Conservation (phyloP, 2,888 invertebrate species). For the Drosophila buzzatii region DNA sequence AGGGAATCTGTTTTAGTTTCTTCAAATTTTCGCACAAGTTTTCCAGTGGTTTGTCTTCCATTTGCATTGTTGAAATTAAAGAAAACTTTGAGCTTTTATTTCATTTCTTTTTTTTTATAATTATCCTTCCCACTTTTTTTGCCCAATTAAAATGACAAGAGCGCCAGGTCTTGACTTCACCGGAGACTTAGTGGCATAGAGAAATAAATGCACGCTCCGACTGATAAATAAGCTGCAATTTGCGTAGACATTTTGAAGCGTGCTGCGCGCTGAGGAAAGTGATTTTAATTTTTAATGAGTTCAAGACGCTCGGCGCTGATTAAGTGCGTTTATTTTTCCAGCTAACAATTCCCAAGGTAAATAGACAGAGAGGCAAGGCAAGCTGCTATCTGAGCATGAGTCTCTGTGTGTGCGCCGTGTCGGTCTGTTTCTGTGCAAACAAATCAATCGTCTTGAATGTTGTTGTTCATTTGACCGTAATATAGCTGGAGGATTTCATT, state of each 20-base stretch:
- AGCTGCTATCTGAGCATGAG: slow-evolving; percentile 7
- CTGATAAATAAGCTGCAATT: slow-evolving; percentile 82
- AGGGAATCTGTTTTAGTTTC: slow-evolving; percentile 4
- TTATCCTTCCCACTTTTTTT: slow-evolving; percentile 13
- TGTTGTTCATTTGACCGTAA: slow-evolving; percentile 74
- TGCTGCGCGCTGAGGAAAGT: slow-evolving; percentile 53
- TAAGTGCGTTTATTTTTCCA: slow-evolving; percentile 67
- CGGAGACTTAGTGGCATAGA: slow-evolving; percentile 5
- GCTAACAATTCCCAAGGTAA: slow-evolving; percentile 54
- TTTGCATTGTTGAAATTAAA: slow-evolving; percentile 23
- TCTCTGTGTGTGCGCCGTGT: background rate
- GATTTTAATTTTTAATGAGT: slow-evolving; percentile 83
- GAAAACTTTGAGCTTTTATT: slow-evolving; percentile 19
- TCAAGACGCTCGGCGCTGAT: slow-evolving; percentile 60
- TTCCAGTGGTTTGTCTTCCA: background rate
- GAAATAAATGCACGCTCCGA: slow-evolving; percentile 41
- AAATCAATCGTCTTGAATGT: slow-evolving; percentile 71
- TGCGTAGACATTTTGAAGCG: slow-evolving; percentile 78
- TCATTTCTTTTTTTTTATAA: background rate
- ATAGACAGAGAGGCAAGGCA: slow-evolving; percentile 25
- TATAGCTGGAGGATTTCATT: slow-evolving; percentile 74
- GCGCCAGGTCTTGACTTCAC: slow-evolving; percentile 30
- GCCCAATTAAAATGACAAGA: slow-evolving; percentile 68
- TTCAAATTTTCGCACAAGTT: slow-evolving; percentile 10
- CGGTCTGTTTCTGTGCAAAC: slow-evolving; percentile 41